A percentile compares a stretch with the other conserved stretches of the same genome.
These are phyloP conservation scores for Eurypyga helias DNA, from an alignment of 2,113 vertebrate species.

Conservation along the genomic window DNA sequence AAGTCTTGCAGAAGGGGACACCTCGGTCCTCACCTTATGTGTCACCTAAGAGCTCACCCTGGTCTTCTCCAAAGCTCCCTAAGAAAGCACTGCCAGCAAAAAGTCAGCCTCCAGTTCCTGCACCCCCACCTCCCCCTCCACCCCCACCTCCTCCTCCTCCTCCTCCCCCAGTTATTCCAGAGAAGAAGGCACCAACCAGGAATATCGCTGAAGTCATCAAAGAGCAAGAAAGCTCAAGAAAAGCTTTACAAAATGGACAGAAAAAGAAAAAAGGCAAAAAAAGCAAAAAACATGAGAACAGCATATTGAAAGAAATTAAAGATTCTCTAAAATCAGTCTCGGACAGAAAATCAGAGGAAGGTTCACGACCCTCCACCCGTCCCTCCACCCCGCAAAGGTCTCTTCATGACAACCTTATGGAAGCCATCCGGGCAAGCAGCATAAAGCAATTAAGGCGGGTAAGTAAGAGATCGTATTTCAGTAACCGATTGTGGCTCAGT, in stretches of 20 bases:
- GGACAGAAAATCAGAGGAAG: conserved; percentile 84
- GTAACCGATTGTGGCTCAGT: neutral
- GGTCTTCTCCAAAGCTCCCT: conserved; percentile 87
- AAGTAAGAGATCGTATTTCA: conserved; percentile 51
- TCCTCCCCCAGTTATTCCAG: conserved; percentile 56
- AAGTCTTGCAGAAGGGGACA: conserved; percentile 83
- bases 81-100: conserved; percentile 72
- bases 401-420: conserved; percentile 92
- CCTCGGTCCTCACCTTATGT: conserved; percentile 85
- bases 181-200: conserved; percentile 85
- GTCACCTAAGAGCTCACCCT: conserved; percentile 86
- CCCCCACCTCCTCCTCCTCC: conserved; percentile 62
- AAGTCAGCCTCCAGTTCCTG: conserved; percentile 66
- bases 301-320: conserved; percentile 91
- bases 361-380: conserved; percentile 79
- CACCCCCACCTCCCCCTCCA: conserved; percentile 45
- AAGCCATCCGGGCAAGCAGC: conserved; percentile 89
- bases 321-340: conserved; percentile 87
- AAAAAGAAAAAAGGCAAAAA: conserved; percentile 87
- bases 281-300: conserved; percentile 82
- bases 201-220: conserved; percentile 94
- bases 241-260: conserved; percentile 76
- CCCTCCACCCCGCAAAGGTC: conserved; percentile 92
- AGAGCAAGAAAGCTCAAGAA: conserved; percentile 84
- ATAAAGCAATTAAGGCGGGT: conserved; percentile 83